Conservation (phyloP, 2,888 invertebrate species). For the Cephus sareptanus region DNA sequence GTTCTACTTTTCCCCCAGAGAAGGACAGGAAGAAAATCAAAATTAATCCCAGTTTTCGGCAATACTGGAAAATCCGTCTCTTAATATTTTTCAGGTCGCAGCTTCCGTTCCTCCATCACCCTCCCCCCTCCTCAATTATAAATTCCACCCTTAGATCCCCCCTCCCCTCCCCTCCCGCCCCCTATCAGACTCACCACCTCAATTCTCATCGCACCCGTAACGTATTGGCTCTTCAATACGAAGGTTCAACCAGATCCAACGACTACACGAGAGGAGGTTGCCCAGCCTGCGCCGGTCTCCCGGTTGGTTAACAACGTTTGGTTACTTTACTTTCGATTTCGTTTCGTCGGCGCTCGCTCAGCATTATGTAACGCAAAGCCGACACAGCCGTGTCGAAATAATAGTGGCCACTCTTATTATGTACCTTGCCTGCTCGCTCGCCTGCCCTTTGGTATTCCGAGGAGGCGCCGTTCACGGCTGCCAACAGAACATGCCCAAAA, state of each 20-base stretch:
- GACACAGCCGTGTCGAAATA: constrained; percentile 60
- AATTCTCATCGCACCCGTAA: neutral
- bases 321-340: constrained; percentile 63
- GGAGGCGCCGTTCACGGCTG: constrained; percentile 16
- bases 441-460: constrained; percentile 31
- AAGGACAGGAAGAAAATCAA: neutral
- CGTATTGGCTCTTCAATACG: neutral
- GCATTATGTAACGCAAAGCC: constrained; percentile 47
- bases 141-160: too few relatives aligned
- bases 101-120: neutral
- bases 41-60: neutral
- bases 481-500: constrained; percentile 15
- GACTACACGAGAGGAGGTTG: constrained; percentile 23
- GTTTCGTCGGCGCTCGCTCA: constrained; percentile 52
- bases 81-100: neutral
- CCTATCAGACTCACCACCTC: neutral
- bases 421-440: constrained; percentile 37
- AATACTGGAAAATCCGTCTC: neutral
- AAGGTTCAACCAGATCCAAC: neutral
- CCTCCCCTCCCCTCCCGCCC: neutral
- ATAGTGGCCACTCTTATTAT: constrained; percentile 61
- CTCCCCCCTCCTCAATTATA: neutral
- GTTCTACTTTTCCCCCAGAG: neutral
- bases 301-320: constrained; percentile 34
- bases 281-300: constrained; percentile 22